A percentile compares a stretch with the other conserved stretches of the same genome.
phyloP scores from a whole-genome alignment of 2,797 vertebrate species.

The Columba guinea region DNA sequence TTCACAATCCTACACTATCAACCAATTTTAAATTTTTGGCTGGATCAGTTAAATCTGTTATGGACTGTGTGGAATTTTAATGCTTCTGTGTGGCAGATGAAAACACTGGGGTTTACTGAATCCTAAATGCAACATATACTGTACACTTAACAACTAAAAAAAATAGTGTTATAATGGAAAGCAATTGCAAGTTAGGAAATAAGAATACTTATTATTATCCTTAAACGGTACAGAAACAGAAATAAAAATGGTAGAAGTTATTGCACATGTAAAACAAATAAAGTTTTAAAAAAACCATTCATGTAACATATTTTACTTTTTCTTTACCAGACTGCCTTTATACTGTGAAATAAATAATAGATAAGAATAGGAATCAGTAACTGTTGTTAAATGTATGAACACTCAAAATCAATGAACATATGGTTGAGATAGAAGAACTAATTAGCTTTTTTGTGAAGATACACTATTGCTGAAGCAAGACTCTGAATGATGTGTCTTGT shows the following conservation, averaged over 20 bases:
- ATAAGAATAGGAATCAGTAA: not conserved
- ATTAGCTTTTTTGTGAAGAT: constrained; percentile 85
- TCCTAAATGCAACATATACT: not conserved
- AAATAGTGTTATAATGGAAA: not conserved
- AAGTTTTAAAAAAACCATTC: not conserved
- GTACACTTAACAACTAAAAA: not conserved
- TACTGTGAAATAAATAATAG: not conserved
- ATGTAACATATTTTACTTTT: not conserved
- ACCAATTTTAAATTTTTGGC: not conserved
- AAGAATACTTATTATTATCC: not conserved
- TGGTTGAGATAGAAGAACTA: not conserved
- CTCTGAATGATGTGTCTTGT: constrained; percentile 83
- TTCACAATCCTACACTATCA: not conserved
- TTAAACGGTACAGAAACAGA: not conserved
- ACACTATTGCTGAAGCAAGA: constrained; percentile 81
- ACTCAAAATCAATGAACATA: not conserved
- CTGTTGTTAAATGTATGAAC: not conserved
- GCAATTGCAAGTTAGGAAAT: not conserved
- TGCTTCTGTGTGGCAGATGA: not conserved
- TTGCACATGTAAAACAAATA: not conserved
- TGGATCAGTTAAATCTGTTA: not conserved
- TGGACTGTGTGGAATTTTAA: not conserved
- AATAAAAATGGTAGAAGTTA: not conserved
- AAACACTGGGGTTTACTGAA: not conserved
- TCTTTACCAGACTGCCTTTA: not conserved